Base-by-base conservation (phyloP, 64 coral and sea anemone species). In the Astreopora myriophthalma region DNA sequence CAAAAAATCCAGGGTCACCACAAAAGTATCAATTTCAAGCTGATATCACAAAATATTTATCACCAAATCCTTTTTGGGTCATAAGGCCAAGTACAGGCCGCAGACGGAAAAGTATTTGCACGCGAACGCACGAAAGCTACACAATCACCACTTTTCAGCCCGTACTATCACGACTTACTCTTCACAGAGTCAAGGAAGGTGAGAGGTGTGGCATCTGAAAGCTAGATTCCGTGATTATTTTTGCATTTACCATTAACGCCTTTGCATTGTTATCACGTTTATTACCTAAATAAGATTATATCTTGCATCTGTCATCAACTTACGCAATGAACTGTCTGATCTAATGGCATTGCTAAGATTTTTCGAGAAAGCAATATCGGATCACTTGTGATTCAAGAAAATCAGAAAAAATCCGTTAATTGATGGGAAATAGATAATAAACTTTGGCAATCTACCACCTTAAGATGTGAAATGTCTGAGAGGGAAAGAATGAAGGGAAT, bases 11-110 rank as follows among this genome's bases (percentile, higher is more conserved):
- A 20, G 37, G 70, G 70, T 73, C 70, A 38, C 70, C 31, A 20
- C 33, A 64, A 24, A 58, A 64, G 70, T 73, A 73, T 73, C 70
- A 34, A 37, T 73, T 73, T 73, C 70, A 73, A 35, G 70, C 70
- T 38, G 34, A 73, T 36, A 73, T 34, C 34, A 22, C 70, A 73
- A 38, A 83, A 27, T 32, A 38, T 38, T 64, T 83, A 83, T 83
- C 79, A 24, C 17, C 3, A 39, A 64, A 25, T 60, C 49, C 28
- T 80, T 60, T 20, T 12, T 26, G 33, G 79, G 79, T 83, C 79
- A 65, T 22, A 57, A 39, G 70, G 70, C 31, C 32, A 73, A 73
- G 70, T 37, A 34, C 1, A 12, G 14, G 32, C 32, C 33, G 33
- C 17, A 73, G 70, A 73, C 32, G 20, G 31, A 73, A 37, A 73